Conservation (phyloP, 2,797 vertebrate genomes). For the Enteromius afrohamiltoni region DNA sequence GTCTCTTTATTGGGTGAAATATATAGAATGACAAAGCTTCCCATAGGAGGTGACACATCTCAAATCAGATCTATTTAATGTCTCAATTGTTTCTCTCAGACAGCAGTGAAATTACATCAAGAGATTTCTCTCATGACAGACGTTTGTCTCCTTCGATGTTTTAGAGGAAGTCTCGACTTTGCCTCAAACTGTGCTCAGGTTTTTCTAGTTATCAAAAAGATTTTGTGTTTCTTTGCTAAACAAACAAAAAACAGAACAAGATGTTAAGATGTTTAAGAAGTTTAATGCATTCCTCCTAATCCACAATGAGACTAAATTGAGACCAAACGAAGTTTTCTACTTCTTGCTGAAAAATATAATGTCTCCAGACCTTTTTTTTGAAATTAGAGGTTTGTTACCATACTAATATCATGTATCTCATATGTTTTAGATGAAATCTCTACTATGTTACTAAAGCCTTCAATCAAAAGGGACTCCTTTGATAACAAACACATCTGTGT, state of each 20-base stretch:
- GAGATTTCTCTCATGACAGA: background rate
- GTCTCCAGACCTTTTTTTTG: background rate
- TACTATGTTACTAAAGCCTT: background rate
- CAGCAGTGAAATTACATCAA: background rate
- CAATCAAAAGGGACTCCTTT: background rate
- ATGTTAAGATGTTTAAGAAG: too few species aligned
- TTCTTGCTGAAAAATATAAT: background rate
- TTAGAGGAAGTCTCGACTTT: background rate
- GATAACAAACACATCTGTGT: background rate
- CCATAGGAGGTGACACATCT: background rate
- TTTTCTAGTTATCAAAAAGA: background rate
- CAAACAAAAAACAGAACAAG: too few species aligned
- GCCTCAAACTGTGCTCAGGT: background rate
- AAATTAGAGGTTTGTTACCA: background rate
- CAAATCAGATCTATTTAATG: constrained; percentile 17
- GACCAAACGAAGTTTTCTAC: background rate
- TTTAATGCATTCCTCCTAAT: background rate
- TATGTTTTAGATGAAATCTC: background rate
- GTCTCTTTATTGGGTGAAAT: constrained; percentile 24
- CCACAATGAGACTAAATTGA: background rate
- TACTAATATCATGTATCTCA: too few species aligned
- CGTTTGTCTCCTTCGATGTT: background rate
- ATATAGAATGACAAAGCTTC: background rate
- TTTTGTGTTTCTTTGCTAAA: background rate
- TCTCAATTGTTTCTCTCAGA: background rate